A percentile compares a stretch with the other conserved stretches of the same genome.
Conservation (phyloP, 2,888 invertebrate genomes). For the Eupithecia vulgata region DNA sequence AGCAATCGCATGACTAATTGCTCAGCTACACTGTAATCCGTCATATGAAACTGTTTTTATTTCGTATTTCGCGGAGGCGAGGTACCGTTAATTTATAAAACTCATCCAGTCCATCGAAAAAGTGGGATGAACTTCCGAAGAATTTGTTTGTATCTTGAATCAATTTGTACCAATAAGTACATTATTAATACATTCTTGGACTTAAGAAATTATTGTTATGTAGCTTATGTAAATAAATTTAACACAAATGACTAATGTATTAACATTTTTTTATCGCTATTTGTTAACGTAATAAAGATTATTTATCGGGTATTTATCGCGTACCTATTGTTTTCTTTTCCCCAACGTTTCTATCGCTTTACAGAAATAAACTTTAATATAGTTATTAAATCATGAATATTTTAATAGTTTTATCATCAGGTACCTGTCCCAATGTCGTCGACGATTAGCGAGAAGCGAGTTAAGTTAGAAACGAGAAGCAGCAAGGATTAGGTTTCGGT, state of each 20-base stretch:
- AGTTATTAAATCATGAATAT: too few species aligned
- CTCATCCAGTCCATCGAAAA: background rate
- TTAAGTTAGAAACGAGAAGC: too few species aligned
- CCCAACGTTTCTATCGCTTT: too few species aligned
- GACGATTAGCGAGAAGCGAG: background rate
- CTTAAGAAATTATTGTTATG: background rate
- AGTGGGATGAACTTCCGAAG: background rate
- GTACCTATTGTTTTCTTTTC: too few species aligned
- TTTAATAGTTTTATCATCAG: too few species aligned
- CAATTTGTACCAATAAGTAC: background rate
- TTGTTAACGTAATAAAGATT: too few species aligned
- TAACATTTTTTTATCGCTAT: too few species aligned
- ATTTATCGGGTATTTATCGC: too few species aligned
- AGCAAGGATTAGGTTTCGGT: too few species aligned
- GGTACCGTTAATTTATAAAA: conserved; percentile 36
- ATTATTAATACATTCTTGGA: background rate
- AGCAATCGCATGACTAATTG: conserved; percentile 73
- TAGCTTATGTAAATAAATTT: background rate
- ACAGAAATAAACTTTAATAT: too few species aligned
- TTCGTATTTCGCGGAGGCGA: conserved; percentile 46
- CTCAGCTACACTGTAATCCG: conserved; percentile 60
- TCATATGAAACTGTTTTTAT: conserved; percentile 56
- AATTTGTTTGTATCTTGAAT: background rate
- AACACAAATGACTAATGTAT: too few species aligned
- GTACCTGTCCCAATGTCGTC: background rate